Evolutionary conservation across 2,113 vertebrate genomes (phyloP).

Genomic region (Aptenodytes patagonicus): DNA sequence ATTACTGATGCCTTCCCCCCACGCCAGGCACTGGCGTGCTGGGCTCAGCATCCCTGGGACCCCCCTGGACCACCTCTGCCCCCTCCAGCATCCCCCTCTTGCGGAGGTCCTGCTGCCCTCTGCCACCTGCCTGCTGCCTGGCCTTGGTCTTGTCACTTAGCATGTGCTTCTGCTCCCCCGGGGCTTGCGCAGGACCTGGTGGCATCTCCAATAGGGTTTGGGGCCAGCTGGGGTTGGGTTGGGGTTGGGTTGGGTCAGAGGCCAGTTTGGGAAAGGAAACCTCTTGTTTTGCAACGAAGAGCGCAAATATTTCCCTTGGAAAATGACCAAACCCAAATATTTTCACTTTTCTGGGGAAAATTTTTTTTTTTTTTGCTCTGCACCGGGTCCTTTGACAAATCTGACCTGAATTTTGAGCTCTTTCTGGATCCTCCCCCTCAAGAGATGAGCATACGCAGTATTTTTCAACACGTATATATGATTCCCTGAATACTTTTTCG

Average conservation of each 20-base stretch:
- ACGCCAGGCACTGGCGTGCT: accelerated
- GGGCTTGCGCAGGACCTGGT: not conserved
- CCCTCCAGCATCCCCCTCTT: accelerated
- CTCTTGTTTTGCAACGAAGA: not conserved
- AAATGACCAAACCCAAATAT: not conserved
- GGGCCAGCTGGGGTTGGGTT: not conserved
- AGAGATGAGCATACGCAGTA: accelerated
- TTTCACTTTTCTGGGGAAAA: not conserved
- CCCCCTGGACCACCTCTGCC: not conserved
- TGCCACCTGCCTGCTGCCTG: not conserved
- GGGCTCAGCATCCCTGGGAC: not conserved
- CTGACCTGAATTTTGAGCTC: not conserved
- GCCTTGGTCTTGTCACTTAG: not conserved
- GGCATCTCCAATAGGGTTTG: not conserved
- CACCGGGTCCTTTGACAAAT: not conserved
- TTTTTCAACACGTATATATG: accelerated
- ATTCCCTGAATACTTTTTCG: not conserved
- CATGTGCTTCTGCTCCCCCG: accelerated
- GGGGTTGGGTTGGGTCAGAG: not conserved
- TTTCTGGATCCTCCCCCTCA: not conserved
- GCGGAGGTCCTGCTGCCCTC: not conserved
- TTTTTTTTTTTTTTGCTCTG: not conserved
- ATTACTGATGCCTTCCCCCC: not conserved
- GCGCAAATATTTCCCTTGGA: not conserved
- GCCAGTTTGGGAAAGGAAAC: not conserved